These are phyloP conservation scores for Ferrisia virgata DNA, from an alignment of 2,888 invertebrate genomes.

Conservation along the genomic window DNA sequence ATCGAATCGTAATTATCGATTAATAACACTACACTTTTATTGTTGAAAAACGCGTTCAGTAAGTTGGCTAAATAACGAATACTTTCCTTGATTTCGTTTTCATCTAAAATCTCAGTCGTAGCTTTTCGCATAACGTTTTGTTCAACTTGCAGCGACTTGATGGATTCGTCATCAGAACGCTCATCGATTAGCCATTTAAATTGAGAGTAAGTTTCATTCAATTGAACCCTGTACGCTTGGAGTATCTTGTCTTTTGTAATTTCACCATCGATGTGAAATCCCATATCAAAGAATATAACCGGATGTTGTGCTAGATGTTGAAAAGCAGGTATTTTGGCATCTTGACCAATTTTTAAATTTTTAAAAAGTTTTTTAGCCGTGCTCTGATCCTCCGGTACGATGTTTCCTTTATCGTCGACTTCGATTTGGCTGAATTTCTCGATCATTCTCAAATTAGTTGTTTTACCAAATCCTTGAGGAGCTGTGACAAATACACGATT, in stretches of 20 bases:
- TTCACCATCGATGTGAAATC: not conserved
- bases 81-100: not conserved
- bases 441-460: not conserved
- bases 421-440: not conserved
- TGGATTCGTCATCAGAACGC: not conserved
- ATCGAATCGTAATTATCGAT: not conserved
- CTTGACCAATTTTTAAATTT: not conserved
- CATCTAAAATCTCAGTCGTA: not conserved
- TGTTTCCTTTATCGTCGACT: not conserved
- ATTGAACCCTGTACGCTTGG: not conserved
- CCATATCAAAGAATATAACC: not conserved
- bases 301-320: not conserved
- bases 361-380: not conserved
- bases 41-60: not conserved
- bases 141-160: not conserved
- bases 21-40: not conserved
- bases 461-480: not conserved
- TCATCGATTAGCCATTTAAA: not conserved
- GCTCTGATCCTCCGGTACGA: not conserved
- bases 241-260: not conserved
- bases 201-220: not conserved
- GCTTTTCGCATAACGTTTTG: not conserved
- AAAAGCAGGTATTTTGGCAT: not conserved
- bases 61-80: not conserved
- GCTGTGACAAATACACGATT: not conserved